phyloP scores from a whole-genome alignment of 2,113 vertebrate species.

The Ginglymostoma cirratum region DNA sequence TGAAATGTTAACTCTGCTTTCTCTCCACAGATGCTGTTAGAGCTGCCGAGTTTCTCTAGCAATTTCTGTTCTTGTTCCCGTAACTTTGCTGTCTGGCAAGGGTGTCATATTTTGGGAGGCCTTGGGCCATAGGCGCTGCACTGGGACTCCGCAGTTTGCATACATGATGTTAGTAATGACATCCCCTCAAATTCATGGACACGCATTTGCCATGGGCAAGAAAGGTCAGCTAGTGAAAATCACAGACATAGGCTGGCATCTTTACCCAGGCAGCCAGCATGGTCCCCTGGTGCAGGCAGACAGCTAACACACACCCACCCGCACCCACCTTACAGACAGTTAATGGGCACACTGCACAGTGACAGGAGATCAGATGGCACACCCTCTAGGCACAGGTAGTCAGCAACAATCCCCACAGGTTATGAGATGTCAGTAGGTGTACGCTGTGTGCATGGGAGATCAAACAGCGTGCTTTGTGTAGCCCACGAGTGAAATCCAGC shows the following conservation, averaged over 20 bases:
- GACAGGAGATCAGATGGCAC: not conserved
- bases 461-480: not conserved
- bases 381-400: not conserved
- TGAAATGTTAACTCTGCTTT: too few relatives aligned
- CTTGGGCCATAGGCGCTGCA: not conserved
- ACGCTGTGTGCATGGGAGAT: not conserved
- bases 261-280: not conserved
- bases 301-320: not conserved
- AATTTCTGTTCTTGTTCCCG: too few relatives aligned
- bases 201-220: too few relatives aligned
- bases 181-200: not conserved
- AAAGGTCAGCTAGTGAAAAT: not conserved
- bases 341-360: not conserved
- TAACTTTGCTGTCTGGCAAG: not conserved
- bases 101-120: not conserved
- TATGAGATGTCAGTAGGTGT: not conserved
- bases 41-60: too few relatives aligned
- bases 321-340: not conserved
- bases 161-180: not conserved
- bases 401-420: not conserved
- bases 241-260: not conserved
- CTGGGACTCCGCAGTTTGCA: not conserved
- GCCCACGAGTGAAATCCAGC: not conserved
- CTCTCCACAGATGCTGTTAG: too few relatives aligned
- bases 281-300: not conserved